These are phyloP conservation scores for Paralichthys olivaceus DNA, from an alignment of 2,113 vertebrate species.

Conservation along the genomic window DNA sequence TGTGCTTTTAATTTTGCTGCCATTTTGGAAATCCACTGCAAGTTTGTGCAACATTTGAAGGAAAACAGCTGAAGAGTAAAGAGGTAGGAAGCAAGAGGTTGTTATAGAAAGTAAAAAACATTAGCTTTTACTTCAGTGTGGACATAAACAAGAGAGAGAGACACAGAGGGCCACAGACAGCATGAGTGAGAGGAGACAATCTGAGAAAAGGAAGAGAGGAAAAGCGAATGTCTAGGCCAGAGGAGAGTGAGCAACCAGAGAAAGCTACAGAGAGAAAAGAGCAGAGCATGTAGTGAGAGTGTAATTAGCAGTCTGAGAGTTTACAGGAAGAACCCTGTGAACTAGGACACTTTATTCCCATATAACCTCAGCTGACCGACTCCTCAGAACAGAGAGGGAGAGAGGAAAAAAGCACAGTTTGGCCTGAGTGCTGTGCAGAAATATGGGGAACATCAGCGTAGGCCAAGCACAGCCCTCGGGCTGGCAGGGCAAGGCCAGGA, in stretches of 20 bases:
- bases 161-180: neutral
- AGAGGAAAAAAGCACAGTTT: neutral
- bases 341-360: slow-evolving; percentile 51
- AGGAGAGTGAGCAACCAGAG: neutral
- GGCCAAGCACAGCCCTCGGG: slow-evolving; percentile 33
- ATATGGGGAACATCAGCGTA: slow-evolving; percentile 50
- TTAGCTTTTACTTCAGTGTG: neutral
- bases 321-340: slow-evolving; percentile 57
- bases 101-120: neutral
- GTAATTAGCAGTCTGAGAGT: slow-evolving; percentile 45
- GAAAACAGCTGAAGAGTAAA: slow-evolving; percentile 19
- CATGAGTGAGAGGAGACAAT: neutral
- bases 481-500: slow-evolving; percentile 9
- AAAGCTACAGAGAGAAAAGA: slow-evolving; percentile 22
- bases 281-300: slow-evolving; percentile 21
- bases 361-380: slow-evolving; percentile 53
- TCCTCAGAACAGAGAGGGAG: slow-evolving; percentile 4
- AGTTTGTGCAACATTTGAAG: slow-evolving; percentile 7
- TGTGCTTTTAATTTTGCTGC: neutral
- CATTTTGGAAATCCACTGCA: slow-evolving; percentile 9
- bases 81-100: neutral
- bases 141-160: neutral
- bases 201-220: neutral
- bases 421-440: slow-evolving; percentile 9
- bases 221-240: neutral